These are phyloP conservation scores for Taphrorychus bicolor DNA, from an alignment of 2,888 invertebrate genomes.

Conservation along the genomic window DNA sequence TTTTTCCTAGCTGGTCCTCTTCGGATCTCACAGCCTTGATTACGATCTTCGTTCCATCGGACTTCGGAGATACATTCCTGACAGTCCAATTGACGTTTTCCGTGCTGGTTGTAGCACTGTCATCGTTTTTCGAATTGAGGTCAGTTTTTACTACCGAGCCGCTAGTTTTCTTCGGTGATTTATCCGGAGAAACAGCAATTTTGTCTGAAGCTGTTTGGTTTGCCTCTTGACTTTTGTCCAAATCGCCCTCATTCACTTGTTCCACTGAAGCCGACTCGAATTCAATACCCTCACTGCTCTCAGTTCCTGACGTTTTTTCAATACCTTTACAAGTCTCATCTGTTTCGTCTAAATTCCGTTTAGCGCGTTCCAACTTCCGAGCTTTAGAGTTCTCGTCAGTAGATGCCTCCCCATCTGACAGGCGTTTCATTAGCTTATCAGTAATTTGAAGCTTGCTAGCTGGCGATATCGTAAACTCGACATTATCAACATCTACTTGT, in stretches of 20 bases:
- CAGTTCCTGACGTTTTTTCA: background rate
- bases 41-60: background rate
- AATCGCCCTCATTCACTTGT: no score
- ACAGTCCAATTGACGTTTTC: background rate
- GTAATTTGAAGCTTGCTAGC: slow-evolving; percentile 53
- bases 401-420: slow-evolving; percentile 45
- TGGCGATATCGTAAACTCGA: slow-evolving; percentile 50
- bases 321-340: slow-evolving; percentile 13
- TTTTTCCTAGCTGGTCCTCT: background rate
- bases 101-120: background rate
- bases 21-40: slow-evolving; percentile 26
- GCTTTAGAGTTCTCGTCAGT: background rate
- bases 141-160: background rate
- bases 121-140: slow-evolving; percentile 10
- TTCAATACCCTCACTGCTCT: background rate
- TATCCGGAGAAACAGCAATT: background rate
- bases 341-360: background rate
- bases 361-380: background rate
- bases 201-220: background rate
- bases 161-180: background rate
- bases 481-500: slow-evolving; percentile 51
- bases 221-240: no score
- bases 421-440: slow-evolving; percentile 54
- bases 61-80: background rate
- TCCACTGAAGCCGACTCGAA: no score